Evolutionary conservation across 2,797 vertebrate species (phyloP), one percentile per base, ranked within the genome.

Genomic region (Xenopus petersii): DNA sequence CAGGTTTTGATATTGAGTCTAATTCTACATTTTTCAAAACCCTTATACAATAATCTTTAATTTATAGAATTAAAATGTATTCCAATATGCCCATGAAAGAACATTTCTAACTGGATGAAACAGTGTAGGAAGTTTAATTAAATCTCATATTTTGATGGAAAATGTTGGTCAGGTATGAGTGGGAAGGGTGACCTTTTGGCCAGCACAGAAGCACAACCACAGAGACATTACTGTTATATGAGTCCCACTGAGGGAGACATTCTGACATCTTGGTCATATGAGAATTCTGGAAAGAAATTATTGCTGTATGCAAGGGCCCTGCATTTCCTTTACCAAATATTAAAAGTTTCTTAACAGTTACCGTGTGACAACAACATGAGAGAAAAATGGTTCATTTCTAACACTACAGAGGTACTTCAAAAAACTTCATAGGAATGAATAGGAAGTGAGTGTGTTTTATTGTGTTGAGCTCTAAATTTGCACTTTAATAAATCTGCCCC

Each of bases 171-270:
- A 60, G 13, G 12, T 8, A 24, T 24, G 8, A 24, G 58, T 60
- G 58, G 58, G 58, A 60, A 26, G 1, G 58, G 12, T 60, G 58
- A 60, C 58, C 58, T 60, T 60, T 60, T 60, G 58, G 58, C 58
- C 21, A 60, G 58, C 58, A 60, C 17, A 60, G 24, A 24, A 60
- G 24, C 24, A 24, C 21, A 60, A 12, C 58, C 58, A 60, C 58
- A 60, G 24, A 60, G 58, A 26, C 58, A 60, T 60, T 24, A 60
- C 58, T 60, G 58, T 60, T 60, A 10, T 26, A 13, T 60, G 58
- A 3, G 26, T 60, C 58, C 21, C 21, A 60, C 24, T 60, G 58
- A 60, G 58, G 2, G 17, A 60, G 17, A 60, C 58, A 17, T 60
- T 60, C 21, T 60, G 58, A 60, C 21, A 60, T 60, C 58, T 60